Conservation (phyloP, 92 coral and sea anemone species). For the Porites evermanni region DNA sequence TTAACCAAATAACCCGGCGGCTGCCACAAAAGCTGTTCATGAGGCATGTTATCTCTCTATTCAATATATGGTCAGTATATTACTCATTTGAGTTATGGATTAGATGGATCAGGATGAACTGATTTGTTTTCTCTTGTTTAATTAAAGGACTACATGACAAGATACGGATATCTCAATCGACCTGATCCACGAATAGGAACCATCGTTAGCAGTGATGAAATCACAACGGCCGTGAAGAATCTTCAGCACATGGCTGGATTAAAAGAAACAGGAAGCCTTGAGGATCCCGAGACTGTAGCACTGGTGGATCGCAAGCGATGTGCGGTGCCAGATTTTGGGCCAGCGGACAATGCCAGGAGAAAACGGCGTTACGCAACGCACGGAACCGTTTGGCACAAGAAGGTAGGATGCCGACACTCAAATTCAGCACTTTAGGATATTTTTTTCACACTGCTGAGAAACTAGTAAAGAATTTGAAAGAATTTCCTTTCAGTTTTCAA, state of each 20-base stretch:
- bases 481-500: no score
- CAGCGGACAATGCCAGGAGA: conserved; percentile 69
- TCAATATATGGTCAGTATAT: no score
- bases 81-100: no score
- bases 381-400: conserved; percentile 79
- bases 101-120: not conserved
- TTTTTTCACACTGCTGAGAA: no score
- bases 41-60: no score
- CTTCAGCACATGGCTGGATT: conserved; percentile 65
- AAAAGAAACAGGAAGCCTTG: conserved; percentile 67
- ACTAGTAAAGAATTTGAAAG: no score
- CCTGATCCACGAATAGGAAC: conserved; percentile 67
- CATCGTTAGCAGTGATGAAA: conserved; percentile 48
- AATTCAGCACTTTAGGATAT: no score
- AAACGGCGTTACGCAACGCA: conserved; percentile 73
- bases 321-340: conserved; percentile 82
- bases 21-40: no score
- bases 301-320: conserved; percentile 68
- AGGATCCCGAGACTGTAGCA: conserved; percentile 58
- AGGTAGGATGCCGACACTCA: conserved; percentile 32
- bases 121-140: not conserved
- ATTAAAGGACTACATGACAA: conserved; percentile 61
- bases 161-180: conserved; percentile 68
- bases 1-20: no score
- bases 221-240: conserved; percentile 60